Percentiles rank a stretch among this genome's conserved stretches.
Evolutionary conservation across 2,113 vertebrate species (phyloP).

Genomic region (Pungitius pungitius): DNA sequence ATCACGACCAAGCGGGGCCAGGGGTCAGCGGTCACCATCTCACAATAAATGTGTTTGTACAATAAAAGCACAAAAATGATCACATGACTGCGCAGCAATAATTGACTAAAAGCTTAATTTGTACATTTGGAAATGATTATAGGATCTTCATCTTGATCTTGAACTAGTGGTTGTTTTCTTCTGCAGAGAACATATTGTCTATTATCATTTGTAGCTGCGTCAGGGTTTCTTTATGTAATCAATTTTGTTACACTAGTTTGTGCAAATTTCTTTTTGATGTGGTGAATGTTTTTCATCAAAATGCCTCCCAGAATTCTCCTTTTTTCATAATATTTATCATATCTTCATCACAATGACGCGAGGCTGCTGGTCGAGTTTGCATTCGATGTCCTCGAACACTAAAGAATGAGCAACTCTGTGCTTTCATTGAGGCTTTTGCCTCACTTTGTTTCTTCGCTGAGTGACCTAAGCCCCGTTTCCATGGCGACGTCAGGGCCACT

Average conservation of each 20-base stretch:
- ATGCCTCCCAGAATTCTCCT: too few relatives aligned
- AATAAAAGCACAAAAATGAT: neutral
- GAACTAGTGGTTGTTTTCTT: neutral
- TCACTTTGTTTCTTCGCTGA: slow-evolving; percentile 44
- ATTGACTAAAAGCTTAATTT: neutral
- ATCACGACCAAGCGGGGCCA: too few relatives aligned
- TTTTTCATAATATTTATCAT: neutral
- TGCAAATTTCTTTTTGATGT: too few relatives aligned
- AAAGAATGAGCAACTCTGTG: slow-evolving; percentile 7
- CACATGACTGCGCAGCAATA: neutral
- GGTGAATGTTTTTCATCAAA: too few relatives aligned
- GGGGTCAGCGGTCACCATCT: neutral
- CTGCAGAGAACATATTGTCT: neutral
- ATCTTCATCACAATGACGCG: neutral
- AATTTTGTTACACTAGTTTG: neutral
- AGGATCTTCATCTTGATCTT: neutral
- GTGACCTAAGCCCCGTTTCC: slow-evolving; percentile 72
- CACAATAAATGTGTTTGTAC: neutral
- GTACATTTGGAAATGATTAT: neutral
- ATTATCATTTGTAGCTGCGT: neutral
- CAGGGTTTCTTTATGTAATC: neutral
- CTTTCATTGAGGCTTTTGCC: slow-evolving; percentile 11
- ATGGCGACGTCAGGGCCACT: slow-evolving; percentile 68
- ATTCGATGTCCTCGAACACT: slow-evolving; percentile 4
- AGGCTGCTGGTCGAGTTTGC: neutral